A percentile compares a stretch with the other conserved stretches of the same genome.
phyloP scores from a whole-genome alignment of 2,888 invertebrate species.

The Rhagophthalmus giganteus region DNA sequence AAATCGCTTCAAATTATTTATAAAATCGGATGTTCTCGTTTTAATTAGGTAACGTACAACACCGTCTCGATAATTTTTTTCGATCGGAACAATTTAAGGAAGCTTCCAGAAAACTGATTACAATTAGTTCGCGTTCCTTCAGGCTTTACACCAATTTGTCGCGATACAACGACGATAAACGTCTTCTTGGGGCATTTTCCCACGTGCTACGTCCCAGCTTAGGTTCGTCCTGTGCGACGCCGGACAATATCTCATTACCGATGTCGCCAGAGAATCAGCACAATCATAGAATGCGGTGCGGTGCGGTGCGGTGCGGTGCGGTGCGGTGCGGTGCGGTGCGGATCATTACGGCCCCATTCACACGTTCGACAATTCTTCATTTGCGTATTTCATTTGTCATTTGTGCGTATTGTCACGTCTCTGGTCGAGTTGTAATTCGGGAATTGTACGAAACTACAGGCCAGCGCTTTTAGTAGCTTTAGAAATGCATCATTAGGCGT shows the following conservation, averaged over 20 bases:
- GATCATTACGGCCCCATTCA: conserved; percentile 57
- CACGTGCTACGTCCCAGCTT: conserved; percentile 21
- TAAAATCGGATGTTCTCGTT: too few relatives aligned
- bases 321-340: conserved; percentile 40
- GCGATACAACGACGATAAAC: conserved; percentile 11
- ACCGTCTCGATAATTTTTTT: too few relatives aligned
- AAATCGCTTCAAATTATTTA: too few relatives aligned
- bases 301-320: conserved; percentile 37
- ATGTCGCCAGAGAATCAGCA: conserved; percentile 41
- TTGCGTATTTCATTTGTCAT: conserved; percentile 61
- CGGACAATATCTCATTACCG: conserved; percentile 44
- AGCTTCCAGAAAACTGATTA: too few relatives aligned
- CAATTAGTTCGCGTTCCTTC: conserved; percentile 1
- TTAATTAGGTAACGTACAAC: too few relatives aligned
- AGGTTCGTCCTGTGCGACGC: conserved; percentile 33
- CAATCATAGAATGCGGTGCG: conserved; percentile 36
- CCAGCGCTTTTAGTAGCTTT: conserved; percentile 32
- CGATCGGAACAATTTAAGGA: too few relatives aligned
- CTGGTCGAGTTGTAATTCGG: conserved; percentile 35
- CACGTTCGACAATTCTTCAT: conserved; percentile 59
- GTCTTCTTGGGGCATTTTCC: conserved; percentile 19
- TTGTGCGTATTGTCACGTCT: conserved; percentile 56
- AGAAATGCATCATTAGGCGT: conserved; percentile 36
- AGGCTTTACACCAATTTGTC: conserved; percentile 6
- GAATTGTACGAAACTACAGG: conserved; percentile 33